A percentile compares a stretch with the other conserved stretches of the same genome.
These are phyloP conservation scores for Drosophila fungiperda DNA, from an alignment of 2,888 invertebrate genomes.

Conservation along the genomic window DNA sequence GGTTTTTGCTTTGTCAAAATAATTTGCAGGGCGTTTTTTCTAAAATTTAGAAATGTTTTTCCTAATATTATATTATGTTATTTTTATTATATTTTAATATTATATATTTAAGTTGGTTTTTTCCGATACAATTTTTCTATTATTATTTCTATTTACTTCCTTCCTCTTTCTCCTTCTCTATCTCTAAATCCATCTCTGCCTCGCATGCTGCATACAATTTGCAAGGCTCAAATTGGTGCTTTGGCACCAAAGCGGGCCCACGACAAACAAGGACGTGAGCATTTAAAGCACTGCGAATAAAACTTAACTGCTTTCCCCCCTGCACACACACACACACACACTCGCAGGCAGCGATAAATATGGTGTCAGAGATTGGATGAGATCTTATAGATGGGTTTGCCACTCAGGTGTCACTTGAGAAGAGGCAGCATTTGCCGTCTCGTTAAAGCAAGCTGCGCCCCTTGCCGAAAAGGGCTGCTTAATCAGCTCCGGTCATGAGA, in stretches of 20 bases:
- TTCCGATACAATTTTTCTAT: not conserved
- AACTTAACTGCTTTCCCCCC: constrained; percentile 65
- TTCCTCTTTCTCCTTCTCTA: not conserved
- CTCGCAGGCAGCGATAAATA: constrained; percentile 2
- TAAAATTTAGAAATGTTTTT: not conserved
- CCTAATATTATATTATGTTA: not conserved
- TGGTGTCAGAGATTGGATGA: constrained; percentile 20
- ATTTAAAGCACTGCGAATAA: constrained; percentile 72
- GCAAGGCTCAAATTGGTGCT: constrained; percentile 64
- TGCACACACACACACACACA: constrained; percentile 15
- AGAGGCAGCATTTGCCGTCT: constrained; percentile 19
- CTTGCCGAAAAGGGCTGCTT: constrained; percentile 44
- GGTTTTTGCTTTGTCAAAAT: no score
- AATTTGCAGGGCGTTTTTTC: no score
- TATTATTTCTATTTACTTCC: not conserved
- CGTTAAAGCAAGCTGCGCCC: constrained; percentile 65
- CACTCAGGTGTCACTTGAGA: constrained; percentile 64
- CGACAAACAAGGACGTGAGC: constrained; percentile 67
- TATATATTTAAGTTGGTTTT: not conserved
- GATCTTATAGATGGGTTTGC: constrained; percentile 10
- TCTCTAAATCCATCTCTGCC: not conserved
- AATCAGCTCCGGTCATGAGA: constrained; percentile 60
- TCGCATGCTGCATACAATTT: constrained; percentile 47
- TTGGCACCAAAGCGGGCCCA: constrained; percentile 26
- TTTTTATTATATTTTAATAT: not conserved